Evolutionary conservation across 2,797 vertebrate genomes (phyloP).

Genomic region (Miichthys miiuy): DNA sequence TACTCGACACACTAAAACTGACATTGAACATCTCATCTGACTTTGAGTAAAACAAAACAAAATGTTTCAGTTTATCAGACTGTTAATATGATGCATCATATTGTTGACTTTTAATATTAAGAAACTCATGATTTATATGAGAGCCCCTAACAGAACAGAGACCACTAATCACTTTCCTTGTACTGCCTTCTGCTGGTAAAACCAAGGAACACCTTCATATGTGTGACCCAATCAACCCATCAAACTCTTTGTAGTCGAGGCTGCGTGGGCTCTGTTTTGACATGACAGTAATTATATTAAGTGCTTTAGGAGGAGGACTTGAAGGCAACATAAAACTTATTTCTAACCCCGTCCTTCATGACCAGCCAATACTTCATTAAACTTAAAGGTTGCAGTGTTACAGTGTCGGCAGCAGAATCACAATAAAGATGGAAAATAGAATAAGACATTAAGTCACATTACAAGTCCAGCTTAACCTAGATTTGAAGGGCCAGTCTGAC

Average conservation of each 20-base stretch:
- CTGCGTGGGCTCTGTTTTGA: neutral
- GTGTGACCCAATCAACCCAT: neutral
- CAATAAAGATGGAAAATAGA: neutral
- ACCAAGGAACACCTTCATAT: neutral
- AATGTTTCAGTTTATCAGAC: neutral
- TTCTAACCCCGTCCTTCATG: neutral
- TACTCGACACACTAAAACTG: neutral
- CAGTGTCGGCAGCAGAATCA: neutral
- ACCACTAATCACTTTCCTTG: neutral
- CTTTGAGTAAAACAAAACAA: neutral
- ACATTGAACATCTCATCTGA: neutral
- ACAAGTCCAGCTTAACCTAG: neutral
- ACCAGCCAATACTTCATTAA: neutral
- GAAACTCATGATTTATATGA: too few relatives aligned
- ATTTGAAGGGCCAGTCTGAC: neutral
- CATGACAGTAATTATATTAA: neutral
- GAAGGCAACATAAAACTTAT: neutral
- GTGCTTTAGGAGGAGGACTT: neutral
- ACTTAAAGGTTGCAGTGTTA: neutral
- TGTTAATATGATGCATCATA: neutral
- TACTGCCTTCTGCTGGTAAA: constrained; percentile 30
- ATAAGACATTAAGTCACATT: neutral
- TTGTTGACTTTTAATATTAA: neutral
- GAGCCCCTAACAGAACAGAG: neutral
- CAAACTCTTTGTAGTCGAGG: neutral